Evolutionary conservation across 1,140 invertebrate genomes (phyloP), one percentile per base, ranked within the genome.

Genomic region (Bombyx mandarina): DNA sequence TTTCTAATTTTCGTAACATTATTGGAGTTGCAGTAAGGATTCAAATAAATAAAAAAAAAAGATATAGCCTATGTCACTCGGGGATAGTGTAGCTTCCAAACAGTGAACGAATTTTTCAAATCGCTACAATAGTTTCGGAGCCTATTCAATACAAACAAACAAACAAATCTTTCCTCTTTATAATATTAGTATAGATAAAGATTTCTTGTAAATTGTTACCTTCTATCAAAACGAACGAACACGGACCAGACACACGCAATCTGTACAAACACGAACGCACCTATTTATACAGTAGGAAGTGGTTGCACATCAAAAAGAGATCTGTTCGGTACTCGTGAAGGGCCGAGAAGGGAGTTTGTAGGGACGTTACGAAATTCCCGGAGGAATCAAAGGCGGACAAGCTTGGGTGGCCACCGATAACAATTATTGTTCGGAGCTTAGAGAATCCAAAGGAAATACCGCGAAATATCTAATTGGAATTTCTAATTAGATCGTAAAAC

Each of bases 381-480:
- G 18, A 55, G 62, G 63, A 79, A 79, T 78, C 76, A 80, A 83
- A 85, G 77, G 65, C 56, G 12, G 57, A 68, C 71, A 22, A 57
- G 73, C 69, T 71, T 77, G 77, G 78, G 69, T 77, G 78, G 71
- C 70, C 77, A 66, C 70, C 72, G 73, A 78, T 76, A 86, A 82
- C 77, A 82, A 86, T 82, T 71, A 82, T 86, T 82, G 73, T 77
- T 79, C 67, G 69, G 75, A 69, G 67, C 69, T 72, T 62, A 61
- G 62, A 71, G 77, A 79, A 81, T 85, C 69, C 62, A 70, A 79
- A 77, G 65, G 66, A 46, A 70, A 67, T 67, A 69, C 65, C 67
- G 73, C 73, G 67, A 78, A 82, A 84, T 82, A 84, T 84, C 79
- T 86, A 84, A 86, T 86, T 86, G 82, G 82, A 84, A 86, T 82